Evolutionary conservation across 2,888 invertebrate genomes (phyloP).

Genomic region (Calliphora vomitoria): DNA sequence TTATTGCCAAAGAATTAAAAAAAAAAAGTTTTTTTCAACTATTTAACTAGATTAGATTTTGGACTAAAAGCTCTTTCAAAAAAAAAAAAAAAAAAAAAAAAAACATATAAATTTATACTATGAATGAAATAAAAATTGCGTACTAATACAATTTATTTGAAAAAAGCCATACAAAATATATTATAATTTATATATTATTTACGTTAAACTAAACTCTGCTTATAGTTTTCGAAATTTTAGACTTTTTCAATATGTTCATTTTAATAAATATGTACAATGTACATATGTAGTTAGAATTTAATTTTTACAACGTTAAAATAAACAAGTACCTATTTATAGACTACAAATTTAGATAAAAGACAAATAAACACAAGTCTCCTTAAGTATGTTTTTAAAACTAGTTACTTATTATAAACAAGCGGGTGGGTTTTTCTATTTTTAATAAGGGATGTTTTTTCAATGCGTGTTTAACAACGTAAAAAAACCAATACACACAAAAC

Average conservation of each 20-base stretch:
- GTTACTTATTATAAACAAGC: background rate
- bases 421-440: background rate
- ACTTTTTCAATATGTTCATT: no score
- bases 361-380: background rate
- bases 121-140: background rate
- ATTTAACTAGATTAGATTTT: slow-evolving; percentile 16
- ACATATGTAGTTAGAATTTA: no score
- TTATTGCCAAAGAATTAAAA: slow-evolving; percentile 9
- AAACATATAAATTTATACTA: background rate
- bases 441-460: background rate
- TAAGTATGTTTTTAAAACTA: background rate
- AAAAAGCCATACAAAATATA: no score
- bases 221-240: no score
- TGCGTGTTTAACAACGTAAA: background rate
- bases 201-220: no score
- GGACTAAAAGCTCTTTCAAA: background rate
- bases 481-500: no score
- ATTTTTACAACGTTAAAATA: no score
- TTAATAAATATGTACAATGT: no score
- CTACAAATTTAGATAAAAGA: no score
- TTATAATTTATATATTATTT: no score
- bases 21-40: background rate
- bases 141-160: background rate
- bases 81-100: background rate
- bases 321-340: no score